Evolutionary conservation across 2,797 vertebrate genomes (phyloP).

Genomic region (Crypturellus tataupa): DNA sequence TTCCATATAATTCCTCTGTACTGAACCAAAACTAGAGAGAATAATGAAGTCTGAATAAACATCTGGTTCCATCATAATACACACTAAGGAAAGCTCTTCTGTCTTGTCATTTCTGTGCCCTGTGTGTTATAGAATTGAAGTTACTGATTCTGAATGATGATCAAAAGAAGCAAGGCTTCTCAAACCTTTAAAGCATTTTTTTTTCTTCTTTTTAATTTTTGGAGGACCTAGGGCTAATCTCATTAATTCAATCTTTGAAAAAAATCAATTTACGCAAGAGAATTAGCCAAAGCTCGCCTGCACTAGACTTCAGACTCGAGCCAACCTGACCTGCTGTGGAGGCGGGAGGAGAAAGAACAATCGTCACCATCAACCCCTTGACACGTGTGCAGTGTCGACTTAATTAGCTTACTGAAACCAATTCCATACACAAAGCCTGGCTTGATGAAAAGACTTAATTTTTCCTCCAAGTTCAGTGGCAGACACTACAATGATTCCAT

Average conservation of each 20-base stretch:
- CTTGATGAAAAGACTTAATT: conserved; percentile 47
- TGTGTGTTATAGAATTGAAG: neutral
- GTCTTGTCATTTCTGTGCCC: neutral
- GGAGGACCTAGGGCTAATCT: neutral
- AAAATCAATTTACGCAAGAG: neutral
- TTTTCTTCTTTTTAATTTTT: neutral
- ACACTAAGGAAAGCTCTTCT: neutral
- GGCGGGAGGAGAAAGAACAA: neutral
- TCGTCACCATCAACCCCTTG: conserved; percentile 36
- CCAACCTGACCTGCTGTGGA: neutral
- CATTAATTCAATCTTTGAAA: conserved; percentile 37
- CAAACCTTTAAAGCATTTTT: neutral
- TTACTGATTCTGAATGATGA: neutral
- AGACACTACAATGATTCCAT: neutral
- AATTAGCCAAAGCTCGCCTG: conserved; percentile 43
- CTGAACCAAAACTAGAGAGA: neutral
- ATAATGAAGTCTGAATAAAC: conserved; percentile 10
- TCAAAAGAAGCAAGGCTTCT: neutral
- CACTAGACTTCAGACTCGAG: conserved; percentile 1
- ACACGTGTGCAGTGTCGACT: neutral
- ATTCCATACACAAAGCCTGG: conserved; percentile 14
- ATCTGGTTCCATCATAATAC: neutral
- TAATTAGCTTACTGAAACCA: conserved; percentile 55
- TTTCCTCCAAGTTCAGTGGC: neutral
- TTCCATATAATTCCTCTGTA: neutral